These are phyloP conservation scores for Dryobates pubescens DNA, from an alignment of 2,797 vertebrate species.

Conservation along the genomic window DNA sequence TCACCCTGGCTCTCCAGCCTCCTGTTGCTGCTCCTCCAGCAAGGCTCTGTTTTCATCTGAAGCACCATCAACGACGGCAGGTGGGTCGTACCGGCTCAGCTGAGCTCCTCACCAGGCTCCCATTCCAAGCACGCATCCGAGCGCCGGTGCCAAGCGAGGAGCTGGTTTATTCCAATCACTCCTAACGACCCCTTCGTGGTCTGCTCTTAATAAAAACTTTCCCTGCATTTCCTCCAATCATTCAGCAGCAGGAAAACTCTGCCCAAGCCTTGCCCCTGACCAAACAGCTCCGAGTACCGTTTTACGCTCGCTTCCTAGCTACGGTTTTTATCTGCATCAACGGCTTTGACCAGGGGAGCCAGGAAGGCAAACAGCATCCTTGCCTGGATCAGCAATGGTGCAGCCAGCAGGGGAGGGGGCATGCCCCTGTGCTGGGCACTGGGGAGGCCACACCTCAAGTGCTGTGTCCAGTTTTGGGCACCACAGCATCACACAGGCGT, in stretches of 20 bases:
- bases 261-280: background rate
- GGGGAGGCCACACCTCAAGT: no score
- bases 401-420: no score
- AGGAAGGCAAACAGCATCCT: no score
- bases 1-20: background rate
- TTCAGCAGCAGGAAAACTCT: background rate
- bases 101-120: background rate
- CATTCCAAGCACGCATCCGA: background rate
- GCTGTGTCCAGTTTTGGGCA: no score
- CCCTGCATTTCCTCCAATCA: background rate
- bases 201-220: background rate
- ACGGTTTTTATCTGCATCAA: background rate
- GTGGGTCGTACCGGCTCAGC: background rate
- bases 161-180: background rate
- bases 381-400: no score
- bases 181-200: rapidly evolving
- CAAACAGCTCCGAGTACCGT: background rate
- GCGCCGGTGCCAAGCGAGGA: background rate
- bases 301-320: background rate
- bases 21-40: background rate
- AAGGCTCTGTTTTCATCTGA: background rate
- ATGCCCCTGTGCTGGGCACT: no score
- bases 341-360: background rate
- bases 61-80: background rate
- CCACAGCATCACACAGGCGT: no score